These are phyloP conservation scores for Enteromius treurensis DNA, from an alignment of 2,797 vertebrate genomes.

Conservation along the genomic window DNA sequence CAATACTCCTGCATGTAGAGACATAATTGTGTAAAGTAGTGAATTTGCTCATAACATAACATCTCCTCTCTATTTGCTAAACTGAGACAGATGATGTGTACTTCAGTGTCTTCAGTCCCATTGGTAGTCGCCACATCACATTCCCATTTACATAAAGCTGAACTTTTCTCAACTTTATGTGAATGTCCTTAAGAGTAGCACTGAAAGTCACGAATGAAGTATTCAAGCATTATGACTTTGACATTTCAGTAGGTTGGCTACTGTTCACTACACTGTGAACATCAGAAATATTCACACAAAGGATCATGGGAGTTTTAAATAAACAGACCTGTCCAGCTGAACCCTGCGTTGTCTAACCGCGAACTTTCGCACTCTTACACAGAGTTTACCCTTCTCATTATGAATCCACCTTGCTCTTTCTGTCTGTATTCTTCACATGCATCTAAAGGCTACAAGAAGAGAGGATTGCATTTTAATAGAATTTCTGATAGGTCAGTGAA, in stretches of 20 bases:
- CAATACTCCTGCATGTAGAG: not conserved
- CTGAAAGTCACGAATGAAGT: conserved; percentile 9
- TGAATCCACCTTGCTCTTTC: not conserved
- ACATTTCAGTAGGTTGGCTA: conserved; percentile 24
- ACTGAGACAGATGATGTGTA: not conserved
- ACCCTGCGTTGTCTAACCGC: not conserved
- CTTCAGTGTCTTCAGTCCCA: not conserved
- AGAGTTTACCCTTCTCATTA: conserved; percentile 2
- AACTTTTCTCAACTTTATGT: not conserved
- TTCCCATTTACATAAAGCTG: not conserved
- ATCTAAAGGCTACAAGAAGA: conserved; percentile 63
- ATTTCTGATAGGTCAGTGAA: conserved; percentile 72
- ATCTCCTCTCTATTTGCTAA: not conserved
- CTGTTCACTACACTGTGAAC: not conserved
- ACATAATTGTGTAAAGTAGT: not conserved
- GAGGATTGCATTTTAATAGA: conserved; percentile 74
- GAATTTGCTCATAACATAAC: not conserved
- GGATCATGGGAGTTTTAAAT: conserved; percentile 45
- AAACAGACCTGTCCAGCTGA: conserved; percentile 4
- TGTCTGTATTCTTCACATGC: conserved; percentile 32
- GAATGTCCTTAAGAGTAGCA: not conserved
- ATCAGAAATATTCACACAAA: conserved; percentile 55
- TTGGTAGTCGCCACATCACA: not conserved
- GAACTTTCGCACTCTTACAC: not conserved
- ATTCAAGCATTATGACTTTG: conserved; percentile 19